Evolutionary conservation across 2,797 vertebrate genomes (phyloP), one percentile per base, ranked within the genome.

Genomic region (Paguma larvata): DNA sequence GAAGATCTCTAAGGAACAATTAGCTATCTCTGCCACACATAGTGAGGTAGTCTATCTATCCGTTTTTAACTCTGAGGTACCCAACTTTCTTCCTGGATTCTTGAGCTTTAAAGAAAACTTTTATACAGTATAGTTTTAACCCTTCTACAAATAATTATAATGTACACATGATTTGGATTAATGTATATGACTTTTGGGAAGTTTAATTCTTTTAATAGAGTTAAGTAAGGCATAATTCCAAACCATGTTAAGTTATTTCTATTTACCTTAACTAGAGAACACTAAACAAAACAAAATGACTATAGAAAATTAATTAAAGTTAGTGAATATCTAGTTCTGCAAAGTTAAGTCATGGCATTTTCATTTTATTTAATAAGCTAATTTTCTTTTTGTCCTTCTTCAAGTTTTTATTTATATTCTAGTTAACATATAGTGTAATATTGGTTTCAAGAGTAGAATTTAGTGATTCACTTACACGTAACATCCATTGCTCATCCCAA

Each of bases 261-360:
- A 7, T 51, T 80, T 38, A 67, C 3, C 15, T 91, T 67, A 79
- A 72, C 1, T 73, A 73, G 32, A 83, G 1, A 80, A 67, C 12
- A 79, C 38, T 91, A 85, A 91, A 63, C 16, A 73, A 72, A 95
- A 93, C 14, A 88, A 73, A n/a, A 51, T 96, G 4, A 72, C 3
- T 91, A 44, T 51, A 70, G n/a, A 88, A 85, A 83, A 88, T 34
- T 48, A 14, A 72, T 72, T 78, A 68, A 85, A 7, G 7, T 3
- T 63, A 63, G 4, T 15, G 86, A 32, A 18, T 62, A 46, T 73
- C 18, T 93, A 48, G 1, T 87, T 44, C 25, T 70, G 13, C 6
- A 92, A 92, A 96, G 15, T 27, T 27, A 62, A 63, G 9, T 67
- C 9, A 44, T 79, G 6, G 11, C 18, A 82, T 78, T n/a, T 90